These are phyloP conservation scores for Sphaeramia orbicularis DNA, from an alignment of 2,797 vertebrate genomes.

Conservation along the genomic window DNA sequence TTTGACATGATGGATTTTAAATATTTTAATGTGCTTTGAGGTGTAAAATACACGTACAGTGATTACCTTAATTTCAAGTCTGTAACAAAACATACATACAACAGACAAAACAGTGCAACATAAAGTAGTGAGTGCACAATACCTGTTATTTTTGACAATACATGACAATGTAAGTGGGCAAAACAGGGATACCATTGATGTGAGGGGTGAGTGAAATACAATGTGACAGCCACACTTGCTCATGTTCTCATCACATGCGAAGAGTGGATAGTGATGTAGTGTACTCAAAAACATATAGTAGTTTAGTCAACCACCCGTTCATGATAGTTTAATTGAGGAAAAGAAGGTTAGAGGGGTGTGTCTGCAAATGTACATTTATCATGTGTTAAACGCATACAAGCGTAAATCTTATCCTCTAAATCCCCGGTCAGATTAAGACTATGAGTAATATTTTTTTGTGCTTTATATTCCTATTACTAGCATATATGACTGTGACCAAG, in stretches of 20 bases:
- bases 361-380: too few species aligned
- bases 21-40: background rate
- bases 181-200: conserved; percentile 1
- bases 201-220: background rate
- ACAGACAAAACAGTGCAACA: background rate
- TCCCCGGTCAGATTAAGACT: conserved; percentile 1
- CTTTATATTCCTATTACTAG: background rate
- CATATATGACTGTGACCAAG: conserved; percentile 1
- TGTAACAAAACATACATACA: background rate
- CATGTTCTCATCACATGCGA: conserved; percentile 33
- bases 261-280: background rate
- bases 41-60: conserved; percentile 20
- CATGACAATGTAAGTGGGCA: conserved; percentile 12
- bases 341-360: background rate
- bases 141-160: conserved; percentile 14
- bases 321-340: conserved; percentile 38
- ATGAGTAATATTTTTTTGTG: conserved; percentile 6
- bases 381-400: background rate
- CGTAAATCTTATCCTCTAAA: background rate
- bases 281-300: conserved; percentile 29
- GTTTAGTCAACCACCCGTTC: conserved; percentile 15
- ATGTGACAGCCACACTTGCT: background rate
- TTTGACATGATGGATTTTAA: background rate
- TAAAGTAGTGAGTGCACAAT: background rate
- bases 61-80: conserved; percentile 3